phyloP scores from a whole-genome alignment of 2,113 vertebrate species.

The Atherinomorus stipes region DNA sequence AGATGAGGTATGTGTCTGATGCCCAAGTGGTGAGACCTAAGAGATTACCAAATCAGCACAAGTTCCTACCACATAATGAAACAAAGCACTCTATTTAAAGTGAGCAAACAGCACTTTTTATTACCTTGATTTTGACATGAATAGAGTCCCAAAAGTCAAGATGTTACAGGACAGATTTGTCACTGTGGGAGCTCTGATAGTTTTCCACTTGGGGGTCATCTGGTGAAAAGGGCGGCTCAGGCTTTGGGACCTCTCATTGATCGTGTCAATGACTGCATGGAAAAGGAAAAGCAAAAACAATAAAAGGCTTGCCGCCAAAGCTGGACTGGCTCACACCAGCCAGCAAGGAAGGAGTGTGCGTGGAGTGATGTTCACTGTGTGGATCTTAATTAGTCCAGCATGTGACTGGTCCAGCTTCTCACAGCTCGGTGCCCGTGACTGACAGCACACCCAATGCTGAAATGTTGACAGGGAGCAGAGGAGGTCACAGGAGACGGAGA shows the following conservation, averaged over 20 bases:
- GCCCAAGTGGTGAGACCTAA: conserved; percentile 36
- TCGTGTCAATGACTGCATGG: conserved; percentile 73
- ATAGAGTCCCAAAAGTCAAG: conserved; percentile 16
- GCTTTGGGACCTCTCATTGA: conserved; percentile 61
- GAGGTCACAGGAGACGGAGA: conserved; percentile 51
- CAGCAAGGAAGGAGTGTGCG: conserved; percentile 30
- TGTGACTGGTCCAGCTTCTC: conserved; percentile 52
- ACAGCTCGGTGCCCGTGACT: conserved; percentile 48
- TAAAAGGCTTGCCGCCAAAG: conserved; percentile 60
- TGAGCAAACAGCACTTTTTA: conserved; percentile 21
- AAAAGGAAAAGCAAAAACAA: conserved; percentile 73
- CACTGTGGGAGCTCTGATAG: conserved; percentile 41
- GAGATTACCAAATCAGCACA: conserved; percentile 13
- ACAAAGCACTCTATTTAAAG: conserved; percentile 12
- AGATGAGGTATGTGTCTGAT: conserved; percentile 52
- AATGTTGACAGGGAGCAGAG: conserved; percentile 55
- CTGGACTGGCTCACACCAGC: conserved; percentile 54
- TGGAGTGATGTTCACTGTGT: conserved; percentile 47
- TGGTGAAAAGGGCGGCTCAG: conserved; percentile 48
- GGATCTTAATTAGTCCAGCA: conserved; percentile 73
- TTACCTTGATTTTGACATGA: conserved; percentile 39
- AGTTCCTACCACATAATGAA: conserved; percentile 13
- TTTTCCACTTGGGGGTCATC: conserved; percentile 52
- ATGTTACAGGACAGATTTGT: conserved; percentile 30
- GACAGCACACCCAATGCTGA: conserved; percentile 56